Percentiles rank a stretch among this genome's conserved stretches.
These are phyloP conservation scores for Aphaenogaster ashmeadi DNA, from an alignment of 1,140 invertebrate genomes.

Conservation along the genomic window DNA sequence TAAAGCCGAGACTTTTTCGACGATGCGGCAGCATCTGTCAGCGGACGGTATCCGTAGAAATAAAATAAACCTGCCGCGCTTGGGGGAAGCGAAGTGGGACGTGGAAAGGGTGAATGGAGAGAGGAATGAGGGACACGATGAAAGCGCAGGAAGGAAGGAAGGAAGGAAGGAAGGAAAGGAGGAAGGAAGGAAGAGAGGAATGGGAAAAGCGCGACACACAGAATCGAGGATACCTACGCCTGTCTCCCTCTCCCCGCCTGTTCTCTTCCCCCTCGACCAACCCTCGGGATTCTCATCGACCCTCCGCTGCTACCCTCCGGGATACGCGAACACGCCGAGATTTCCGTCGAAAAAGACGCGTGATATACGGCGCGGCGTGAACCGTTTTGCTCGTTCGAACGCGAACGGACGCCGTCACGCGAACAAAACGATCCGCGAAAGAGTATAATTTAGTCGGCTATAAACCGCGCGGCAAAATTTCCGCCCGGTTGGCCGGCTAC, in stretches of 20 bases:
- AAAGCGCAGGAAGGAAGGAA: slow-evolving; percentile 58
- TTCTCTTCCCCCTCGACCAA: background rate
- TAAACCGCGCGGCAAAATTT: slow-evolving; percentile 58
- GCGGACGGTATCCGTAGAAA: slow-evolving; percentile 56
- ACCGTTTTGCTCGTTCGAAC: slow-evolving; percentile 61
- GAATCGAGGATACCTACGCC: slow-evolving; percentile 52
- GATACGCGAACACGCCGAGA: slow-evolving; percentile 52
- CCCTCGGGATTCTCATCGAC: slow-evolving; percentile 62
- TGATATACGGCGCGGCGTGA: slow-evolving; percentile 50
- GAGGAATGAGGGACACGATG: slow-evolving; percentile 13
- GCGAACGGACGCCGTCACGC: slow-evolving; percentile 50
- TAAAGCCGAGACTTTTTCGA: slow-evolving; percentile 54
- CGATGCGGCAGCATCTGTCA: slow-evolving; percentile 61
- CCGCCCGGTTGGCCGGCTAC: slow-evolving; percentile 26
- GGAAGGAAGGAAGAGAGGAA: slow-evolving; percentile 24
- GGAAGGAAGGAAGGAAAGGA: slow-evolving; percentile 2
- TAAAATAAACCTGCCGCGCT: slow-evolving; percentile 56
- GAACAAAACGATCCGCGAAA: slow-evolving; percentile 63
- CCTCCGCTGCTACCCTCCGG: background rate
- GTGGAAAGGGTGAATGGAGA: slow-evolving; percentile 9
- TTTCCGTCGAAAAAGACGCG: slow-evolving; percentile 51
- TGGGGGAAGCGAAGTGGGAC: slow-evolving; percentile 4
- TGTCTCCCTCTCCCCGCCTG: background rate
- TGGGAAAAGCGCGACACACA: slow-evolving; percentile 42
- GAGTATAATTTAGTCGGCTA: slow-evolving; percentile 59